A percentile compares a stretch with the other conserved stretches of the same genome.
Conservation (phyloP, 1,140 invertebrate species). For the Caenorhabditis briggsae region DNA sequence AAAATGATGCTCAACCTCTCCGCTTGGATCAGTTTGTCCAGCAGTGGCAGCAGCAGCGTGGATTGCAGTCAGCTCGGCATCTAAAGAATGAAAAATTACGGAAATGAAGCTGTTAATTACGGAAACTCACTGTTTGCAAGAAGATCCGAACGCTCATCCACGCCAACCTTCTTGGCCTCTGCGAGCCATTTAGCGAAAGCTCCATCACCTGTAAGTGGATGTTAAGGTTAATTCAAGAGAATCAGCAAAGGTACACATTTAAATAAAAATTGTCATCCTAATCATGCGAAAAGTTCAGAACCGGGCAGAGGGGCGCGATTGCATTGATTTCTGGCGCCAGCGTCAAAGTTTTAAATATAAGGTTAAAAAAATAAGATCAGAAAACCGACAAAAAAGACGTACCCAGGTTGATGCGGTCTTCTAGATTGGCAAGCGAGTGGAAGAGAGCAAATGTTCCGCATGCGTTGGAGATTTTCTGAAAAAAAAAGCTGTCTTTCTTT, state of each 20-base stretch:
- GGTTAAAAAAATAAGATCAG: too few species aligned
- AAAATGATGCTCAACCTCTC: constrained; percentile 66
- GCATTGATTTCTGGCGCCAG: neutral
- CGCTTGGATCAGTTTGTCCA: constrained; percentile 48
- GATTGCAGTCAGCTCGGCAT: constrained; percentile 5
- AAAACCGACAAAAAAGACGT: too few species aligned
- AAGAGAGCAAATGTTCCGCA: constrained; percentile 67
- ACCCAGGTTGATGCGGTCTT: constrained; percentile 63
- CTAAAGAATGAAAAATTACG: neutral
- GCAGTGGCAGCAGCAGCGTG: neutral
- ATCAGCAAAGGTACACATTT: too few species aligned
- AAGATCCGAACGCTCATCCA: constrained; percentile 55
- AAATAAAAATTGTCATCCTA: neutral
- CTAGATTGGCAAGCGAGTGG: constrained; percentile 63
- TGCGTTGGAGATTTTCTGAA: constrained; percentile 64
- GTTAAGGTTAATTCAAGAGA: neutral
- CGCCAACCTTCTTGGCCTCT: constrained; percentile 51
- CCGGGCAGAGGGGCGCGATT: neutral
- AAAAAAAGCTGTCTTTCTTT: neutral
- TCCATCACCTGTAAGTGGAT: constrained; percentile 59
- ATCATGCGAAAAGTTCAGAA: neutral
- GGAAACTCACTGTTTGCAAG: constrained; percentile 37
- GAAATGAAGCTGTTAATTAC: neutral
- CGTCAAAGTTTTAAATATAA: neutral
- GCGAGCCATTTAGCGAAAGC: constrained; percentile 54